Conservation (phyloP, 2,888 invertebrate species). For the Phoenoteleia sp. region DNA sequence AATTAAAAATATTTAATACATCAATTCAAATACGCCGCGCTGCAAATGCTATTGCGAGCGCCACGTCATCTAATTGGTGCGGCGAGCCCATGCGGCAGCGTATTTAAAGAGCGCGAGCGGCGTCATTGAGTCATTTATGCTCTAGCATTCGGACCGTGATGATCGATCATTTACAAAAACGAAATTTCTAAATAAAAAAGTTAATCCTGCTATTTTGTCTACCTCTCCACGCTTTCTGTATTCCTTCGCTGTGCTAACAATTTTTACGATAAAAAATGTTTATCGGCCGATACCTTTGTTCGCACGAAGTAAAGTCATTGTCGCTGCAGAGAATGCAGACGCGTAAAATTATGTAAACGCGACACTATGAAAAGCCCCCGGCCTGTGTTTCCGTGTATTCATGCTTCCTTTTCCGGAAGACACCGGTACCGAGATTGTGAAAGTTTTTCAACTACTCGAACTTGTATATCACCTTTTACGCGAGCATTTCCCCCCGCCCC, state of each 20-base stretch:
- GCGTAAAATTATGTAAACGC: conserved; percentile 70
- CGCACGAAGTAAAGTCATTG: conserved; percentile 33
- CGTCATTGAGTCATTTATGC: too few relatives aligned
- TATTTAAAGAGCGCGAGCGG: neutral
- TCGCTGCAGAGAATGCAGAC: conserved; percentile 51
- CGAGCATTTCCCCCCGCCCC: conserved; percentile 2
- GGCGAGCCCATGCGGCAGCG: neutral
- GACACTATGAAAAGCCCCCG: conserved; percentile 57
- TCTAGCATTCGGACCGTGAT: too few relatives aligned
- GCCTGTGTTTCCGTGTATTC: conserved; percentile 63
- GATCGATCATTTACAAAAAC: too few relatives aligned
- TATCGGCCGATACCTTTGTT: conserved; percentile 33
- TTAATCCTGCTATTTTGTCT: too few relatives aligned
- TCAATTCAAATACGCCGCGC: too few relatives aligned
- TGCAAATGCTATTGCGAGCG: too few relatives aligned
- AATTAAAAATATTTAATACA: too few relatives aligned
- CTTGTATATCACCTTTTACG: conserved; percentile 68
- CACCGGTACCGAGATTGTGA: conserved; percentile 68
- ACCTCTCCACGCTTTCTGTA: neutral
- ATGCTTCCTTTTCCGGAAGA: conserved; percentile 68
- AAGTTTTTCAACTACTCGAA: conserved; percentile 73
- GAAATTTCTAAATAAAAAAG: too few relatives aligned
- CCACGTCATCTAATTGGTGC: neutral
- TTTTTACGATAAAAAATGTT: neutral
- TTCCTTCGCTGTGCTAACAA: neutral